Percentiles rank a stretch among this genome's conserved stretches.
Conservation (phyloP, 2,797 vertebrate species). For the Synanceia verrucosa region DNA sequence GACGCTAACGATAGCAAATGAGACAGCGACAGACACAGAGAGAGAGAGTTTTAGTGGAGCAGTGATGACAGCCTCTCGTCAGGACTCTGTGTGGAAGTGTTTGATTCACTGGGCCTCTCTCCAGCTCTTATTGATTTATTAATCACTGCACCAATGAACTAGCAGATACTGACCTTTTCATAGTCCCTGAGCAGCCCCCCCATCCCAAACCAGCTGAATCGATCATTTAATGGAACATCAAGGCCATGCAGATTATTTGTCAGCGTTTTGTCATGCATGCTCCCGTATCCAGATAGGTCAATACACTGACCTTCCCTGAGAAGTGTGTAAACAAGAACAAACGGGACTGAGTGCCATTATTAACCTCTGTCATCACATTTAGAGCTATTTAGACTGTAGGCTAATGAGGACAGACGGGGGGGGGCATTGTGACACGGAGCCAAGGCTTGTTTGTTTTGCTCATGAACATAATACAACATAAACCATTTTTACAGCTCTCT, state of each 20-base stretch:
- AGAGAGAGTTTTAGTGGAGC: too few species aligned
- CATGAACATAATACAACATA: not conserved
- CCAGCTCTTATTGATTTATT: conserved; percentile 93
- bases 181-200: conserved; percentile 82
- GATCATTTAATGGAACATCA: conserved; percentile 99
- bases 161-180: conserved; percentile 96
- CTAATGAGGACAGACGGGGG: conserved; percentile 31
- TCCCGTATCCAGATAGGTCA: conserved; percentile 82
- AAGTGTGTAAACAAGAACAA: conserved; percentile 83
- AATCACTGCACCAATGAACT: conserved; percentile 98
- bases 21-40: too few species aligned
- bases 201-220: conserved; percentile 79
- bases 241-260: conserved; percentile 91
- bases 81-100: conserved; percentile 31
- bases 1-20: too few species aligned
- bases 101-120: conserved; percentile 75
- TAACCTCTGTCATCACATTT: conserved; percentile 56
- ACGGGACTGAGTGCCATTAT: conserved; percentile 53
- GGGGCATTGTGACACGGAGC: not conserved
- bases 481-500: not conserved
- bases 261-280: conserved; percentile 73
- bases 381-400: conserved; percentile 50
- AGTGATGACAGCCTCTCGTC: too few species aligned
- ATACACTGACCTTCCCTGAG: conserved; percentile 88
- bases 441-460: not conserved